These are phyloP conservation scores for Phrynocephalus versicolor DNA, from an alignment of 2,113 vertebrate genomes.

Conservation along the genomic window DNA sequence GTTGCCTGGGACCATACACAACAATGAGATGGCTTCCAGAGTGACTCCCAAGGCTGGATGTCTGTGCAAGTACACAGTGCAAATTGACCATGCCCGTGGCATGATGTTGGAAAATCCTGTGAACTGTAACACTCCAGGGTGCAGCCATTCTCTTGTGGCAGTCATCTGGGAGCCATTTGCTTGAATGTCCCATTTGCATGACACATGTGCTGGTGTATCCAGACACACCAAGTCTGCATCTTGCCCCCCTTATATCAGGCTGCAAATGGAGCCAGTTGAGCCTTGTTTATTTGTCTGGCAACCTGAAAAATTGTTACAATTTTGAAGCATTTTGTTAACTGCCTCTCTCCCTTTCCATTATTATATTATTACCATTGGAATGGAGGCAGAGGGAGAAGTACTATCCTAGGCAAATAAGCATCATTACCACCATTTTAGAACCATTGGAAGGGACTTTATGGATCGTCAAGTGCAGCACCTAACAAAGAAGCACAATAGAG, in stretches of 20 bases:
- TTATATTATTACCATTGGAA: background rate
- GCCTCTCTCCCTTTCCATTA: background rate
- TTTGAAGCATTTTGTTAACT: background rate
- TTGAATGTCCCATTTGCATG: constrained; percentile 1
- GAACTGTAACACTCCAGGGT: background rate
- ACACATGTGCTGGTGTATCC: background rate
- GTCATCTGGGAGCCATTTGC: constrained; percentile 12
- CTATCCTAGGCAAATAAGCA: too few species aligned
- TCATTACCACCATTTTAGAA: too few species aligned
- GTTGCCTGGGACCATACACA: background rate
- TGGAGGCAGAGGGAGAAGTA: too few species aligned
- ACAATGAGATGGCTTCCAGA: background rate
- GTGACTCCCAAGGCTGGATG: background rate
- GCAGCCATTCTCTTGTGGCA: background rate
- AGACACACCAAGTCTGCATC: background rate
- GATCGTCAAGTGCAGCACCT: too few species aligned
- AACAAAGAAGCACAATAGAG: too few species aligned
- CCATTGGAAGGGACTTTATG: too few species aligned
- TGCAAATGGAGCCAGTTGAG: background rate
- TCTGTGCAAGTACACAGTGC: background rate
- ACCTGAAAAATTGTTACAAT: background rate
- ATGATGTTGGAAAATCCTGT: background rate
- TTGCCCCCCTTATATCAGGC: background rate
- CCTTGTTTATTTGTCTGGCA: background rate
- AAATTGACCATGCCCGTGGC: background rate